Evolutionary conservation across 1,140 invertebrate genomes (phyloP).

Genomic region (Zaprionus davidi): DNA sequence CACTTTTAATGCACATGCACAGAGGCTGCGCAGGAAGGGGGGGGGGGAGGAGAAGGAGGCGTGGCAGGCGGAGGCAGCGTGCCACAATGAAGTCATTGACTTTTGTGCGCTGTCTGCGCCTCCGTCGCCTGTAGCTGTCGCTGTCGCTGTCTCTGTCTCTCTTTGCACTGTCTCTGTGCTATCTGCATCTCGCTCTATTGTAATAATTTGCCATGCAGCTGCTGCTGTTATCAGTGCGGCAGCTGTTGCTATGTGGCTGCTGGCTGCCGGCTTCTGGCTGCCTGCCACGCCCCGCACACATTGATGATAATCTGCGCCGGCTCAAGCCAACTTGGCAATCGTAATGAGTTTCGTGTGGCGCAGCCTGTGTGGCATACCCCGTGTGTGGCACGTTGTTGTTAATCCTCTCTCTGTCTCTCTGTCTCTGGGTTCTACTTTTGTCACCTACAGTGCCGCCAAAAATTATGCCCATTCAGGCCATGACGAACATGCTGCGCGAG

Average conservation of each 20-base stretch:
- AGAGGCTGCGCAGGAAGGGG: background rate
- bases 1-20: slow-evolving; percentile 75
- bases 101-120: slow-evolving; percentile 67
- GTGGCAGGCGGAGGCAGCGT: slow-evolving; percentile 19
- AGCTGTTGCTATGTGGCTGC: slow-evolving; percentile 72
- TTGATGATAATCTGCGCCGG: slow-evolving; percentile 49
- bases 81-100: slow-evolving; percentile 81
- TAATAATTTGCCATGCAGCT: slow-evolving; percentile 71
- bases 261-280: slow-evolving; percentile 42
- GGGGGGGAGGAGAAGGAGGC: background rate
- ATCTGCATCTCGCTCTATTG: slow-evolving; percentile 51
- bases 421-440: slow-evolving; percentile 8
- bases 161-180: slow-evolving; percentile 1
- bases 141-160: background rate
- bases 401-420: background rate
- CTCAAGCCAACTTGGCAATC: slow-evolving; percentile 67
- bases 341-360: slow-evolving; percentile 47
- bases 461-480: slow-evolving; percentile 93
- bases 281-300: slow-evolving; percentile 36
- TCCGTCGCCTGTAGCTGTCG: background rate
- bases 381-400: slow-evolving; percentile 19
- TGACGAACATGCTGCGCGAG: slow-evolving; percentile 92
- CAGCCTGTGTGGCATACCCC: slow-evolving; percentile 18
- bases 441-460: slow-evolving; percentile 91
- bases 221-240: slow-evolving; percentile 58